These are phyloP conservation scores for Andrena camellia DNA, from an alignment of 2,888 invertebrate species.

Conservation along the genomic window DNA sequence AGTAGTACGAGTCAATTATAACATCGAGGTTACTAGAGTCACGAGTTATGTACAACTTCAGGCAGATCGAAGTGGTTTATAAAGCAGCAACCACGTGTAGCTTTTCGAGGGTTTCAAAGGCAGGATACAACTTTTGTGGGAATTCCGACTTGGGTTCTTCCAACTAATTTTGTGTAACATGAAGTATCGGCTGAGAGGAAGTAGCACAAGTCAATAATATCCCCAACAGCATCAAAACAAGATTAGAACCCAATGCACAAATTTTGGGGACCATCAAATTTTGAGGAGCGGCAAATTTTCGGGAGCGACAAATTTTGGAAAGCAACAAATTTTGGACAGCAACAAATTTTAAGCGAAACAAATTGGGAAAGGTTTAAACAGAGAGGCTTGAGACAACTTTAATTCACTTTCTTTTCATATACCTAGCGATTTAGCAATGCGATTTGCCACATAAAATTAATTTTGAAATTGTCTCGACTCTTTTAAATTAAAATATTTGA, in stretches of 20 bases:
- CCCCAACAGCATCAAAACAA: neutral
- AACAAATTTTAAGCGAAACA: too few species aligned
- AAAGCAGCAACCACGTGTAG: neutral
- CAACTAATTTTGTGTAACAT: neutral
- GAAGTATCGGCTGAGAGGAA: neutral
- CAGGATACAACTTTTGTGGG: neutral
- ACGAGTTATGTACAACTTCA: neutral
- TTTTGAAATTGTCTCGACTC: too few species aligned
- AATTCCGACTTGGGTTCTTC: neutral
- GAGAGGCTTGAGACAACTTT: too few species aligned
- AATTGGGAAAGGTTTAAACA: too few species aligned
- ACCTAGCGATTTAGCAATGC: too few species aligned
- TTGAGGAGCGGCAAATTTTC: too few species aligned
- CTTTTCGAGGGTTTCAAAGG: neutral
- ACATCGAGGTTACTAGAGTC: neutral
- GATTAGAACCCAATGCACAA: neutral
- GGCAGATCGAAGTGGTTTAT: neutral
- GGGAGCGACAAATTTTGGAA: too few species aligned
- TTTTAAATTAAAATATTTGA: too few species aligned
- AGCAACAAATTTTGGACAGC: too few species aligned
- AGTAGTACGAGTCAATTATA: constrained; percentile 7
- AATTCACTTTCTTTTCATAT: too few species aligned
- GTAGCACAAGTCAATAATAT: neutral
- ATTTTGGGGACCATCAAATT: too few species aligned
- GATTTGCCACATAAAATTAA: too few species aligned